phyloP scores from a whole-genome alignment of 1,140 invertebrate genomes.

The Radopholus similis region DNA sequence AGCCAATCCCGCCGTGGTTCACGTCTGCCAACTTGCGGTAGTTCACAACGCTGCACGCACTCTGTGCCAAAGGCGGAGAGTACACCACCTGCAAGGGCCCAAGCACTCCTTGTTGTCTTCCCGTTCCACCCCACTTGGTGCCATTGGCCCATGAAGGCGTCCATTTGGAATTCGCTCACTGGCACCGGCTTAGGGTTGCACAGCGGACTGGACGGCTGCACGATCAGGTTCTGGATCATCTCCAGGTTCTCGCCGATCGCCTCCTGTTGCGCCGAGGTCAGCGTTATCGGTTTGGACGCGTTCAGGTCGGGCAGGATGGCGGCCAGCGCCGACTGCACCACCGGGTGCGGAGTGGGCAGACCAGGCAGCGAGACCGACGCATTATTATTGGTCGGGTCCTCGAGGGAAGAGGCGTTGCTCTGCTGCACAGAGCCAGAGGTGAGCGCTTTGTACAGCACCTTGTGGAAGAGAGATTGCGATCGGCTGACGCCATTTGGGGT shows the following conservation, averaged over 20 bases:
- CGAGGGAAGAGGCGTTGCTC: slow-evolving; percentile 18
- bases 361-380: neutral
- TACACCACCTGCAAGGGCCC: slow-evolving; percentile 44
- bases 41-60: slow-evolving; percentile 54
- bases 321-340: neutral
- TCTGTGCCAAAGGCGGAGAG: slow-evolving; percentile 52
- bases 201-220: slow-evolving; percentile 54
- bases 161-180: slow-evolving; percentile 50
- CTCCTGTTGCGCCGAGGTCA: slow-evolving; percentile 56
- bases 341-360: neutral
- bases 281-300: slow-evolving; percentile 45
- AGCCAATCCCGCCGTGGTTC: slow-evolving; percentile 53
- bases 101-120: neutral
- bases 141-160: slow-evolving; percentile 60
- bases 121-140: slow-evolving; percentile 45
- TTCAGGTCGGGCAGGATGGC: slow-evolving; percentile 33
- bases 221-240: slow-evolving; percentile 58
- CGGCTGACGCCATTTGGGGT: neutral
- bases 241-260: slow-evolving; percentile 59
- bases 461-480: neutral
- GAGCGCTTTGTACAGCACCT: slow-evolving; percentile 56
- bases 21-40: slow-evolving; percentile 58
- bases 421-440: slow-evolving; percentile 50
- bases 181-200: slow-evolving; percentile 57
- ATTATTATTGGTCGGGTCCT: neutral